Percentiles rank a stretch among this genome's conserved stretches.
These are phyloP conservation scores for Tachina grossa DNA, from an alignment of 2,888 invertebrate genomes.

Conservation along the genomic window DNA sequence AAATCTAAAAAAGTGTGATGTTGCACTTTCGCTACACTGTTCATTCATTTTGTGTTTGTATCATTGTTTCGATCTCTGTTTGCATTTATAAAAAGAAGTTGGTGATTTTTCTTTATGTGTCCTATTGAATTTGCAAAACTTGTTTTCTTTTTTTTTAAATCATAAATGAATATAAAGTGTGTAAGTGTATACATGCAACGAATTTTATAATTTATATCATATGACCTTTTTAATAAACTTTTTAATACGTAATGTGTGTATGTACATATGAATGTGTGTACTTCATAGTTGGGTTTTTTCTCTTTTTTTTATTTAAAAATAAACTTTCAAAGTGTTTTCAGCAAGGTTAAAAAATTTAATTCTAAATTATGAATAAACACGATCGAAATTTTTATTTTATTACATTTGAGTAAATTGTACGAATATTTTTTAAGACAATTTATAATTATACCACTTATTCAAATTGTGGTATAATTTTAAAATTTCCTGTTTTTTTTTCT, in stretches of 20 bases:
- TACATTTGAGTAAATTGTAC: not conserved
- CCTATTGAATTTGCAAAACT: slow-evolving; percentile 48
- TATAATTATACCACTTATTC: slow-evolving; percentile 31
- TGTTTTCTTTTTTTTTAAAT: slow-evolving; percentile 55
- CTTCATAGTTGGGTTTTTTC: not conserved
- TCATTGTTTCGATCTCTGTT: slow-evolving; percentile 43
- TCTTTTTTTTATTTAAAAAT: slow-evolving; percentile 2
- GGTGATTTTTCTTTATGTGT: slow-evolving; percentile 13
- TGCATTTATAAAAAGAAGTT: slow-evolving; percentile 45
- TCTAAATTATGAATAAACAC: not conserved
- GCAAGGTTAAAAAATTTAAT: slow-evolving; percentile 63
- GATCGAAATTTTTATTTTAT: not conserved
- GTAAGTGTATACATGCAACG: slow-evolving; percentile 11
- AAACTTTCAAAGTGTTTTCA: slow-evolving; percentile 57
- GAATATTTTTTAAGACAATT: not conserved
- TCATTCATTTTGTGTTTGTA: slow-evolving; percentile 9
- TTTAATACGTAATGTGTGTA: not conserved
- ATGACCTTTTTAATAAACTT: slow-evolving; percentile 63
- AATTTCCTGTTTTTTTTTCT: slow-evolving; percentile 40
- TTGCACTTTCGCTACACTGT: slow-evolving; percentile 12
- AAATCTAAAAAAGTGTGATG: not conserved
- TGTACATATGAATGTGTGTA: not conserved
- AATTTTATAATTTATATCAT: slow-evolving; percentile 44
- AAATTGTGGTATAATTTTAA: slow-evolving; percentile 19
- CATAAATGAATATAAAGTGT: slow-evolving; percentile 19